Conservation (phyloP, 64 coral and sea anemone species). For the Stichodactyla helianthus region DNA sequence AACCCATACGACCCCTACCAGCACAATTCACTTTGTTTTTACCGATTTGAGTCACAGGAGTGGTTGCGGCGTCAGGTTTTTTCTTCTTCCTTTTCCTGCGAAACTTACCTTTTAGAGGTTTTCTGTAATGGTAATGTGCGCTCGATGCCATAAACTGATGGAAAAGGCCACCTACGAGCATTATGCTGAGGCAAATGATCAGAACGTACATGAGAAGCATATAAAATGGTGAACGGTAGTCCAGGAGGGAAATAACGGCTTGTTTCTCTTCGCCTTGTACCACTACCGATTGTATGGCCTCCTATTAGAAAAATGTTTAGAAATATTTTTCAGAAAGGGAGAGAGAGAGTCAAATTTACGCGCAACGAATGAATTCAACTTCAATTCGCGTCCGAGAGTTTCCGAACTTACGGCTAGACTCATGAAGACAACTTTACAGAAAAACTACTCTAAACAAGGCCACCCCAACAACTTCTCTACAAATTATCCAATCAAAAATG, state of each 20-base stretch:
- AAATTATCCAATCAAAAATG: too few species aligned
- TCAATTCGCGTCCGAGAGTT: too few species aligned
- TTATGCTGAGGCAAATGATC: not conserved
- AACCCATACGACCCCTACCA: too few species aligned
- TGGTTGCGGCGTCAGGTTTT: too few species aligned
- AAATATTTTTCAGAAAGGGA: not conserved
- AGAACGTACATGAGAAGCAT: constrained; percentile 6
- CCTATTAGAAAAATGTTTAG: not conserved
- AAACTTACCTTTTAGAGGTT: not conserved
- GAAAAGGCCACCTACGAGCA: not conserved
- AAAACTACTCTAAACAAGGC: too few species aligned
- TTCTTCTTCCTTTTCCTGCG: too few species aligned
- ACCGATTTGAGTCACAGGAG: too few species aligned
- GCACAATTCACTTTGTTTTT: too few species aligned
- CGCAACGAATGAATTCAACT: too few species aligned
- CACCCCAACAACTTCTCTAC: too few species aligned
- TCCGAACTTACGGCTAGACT: too few species aligned
- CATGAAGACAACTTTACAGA: too few species aligned
- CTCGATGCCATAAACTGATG: constrained; percentile 5
- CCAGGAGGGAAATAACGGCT: not conserved
- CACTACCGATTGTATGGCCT: not conserved
- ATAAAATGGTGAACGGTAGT: not conserved
- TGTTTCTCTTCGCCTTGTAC: not conserved
- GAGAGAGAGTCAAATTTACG: not conserved
- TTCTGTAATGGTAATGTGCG: not conserved